These are phyloP conservation scores for Xiphophorus maculatus DNA, from an alignment of 2,113 vertebrate species.

Conservation along the genomic window DNA sequence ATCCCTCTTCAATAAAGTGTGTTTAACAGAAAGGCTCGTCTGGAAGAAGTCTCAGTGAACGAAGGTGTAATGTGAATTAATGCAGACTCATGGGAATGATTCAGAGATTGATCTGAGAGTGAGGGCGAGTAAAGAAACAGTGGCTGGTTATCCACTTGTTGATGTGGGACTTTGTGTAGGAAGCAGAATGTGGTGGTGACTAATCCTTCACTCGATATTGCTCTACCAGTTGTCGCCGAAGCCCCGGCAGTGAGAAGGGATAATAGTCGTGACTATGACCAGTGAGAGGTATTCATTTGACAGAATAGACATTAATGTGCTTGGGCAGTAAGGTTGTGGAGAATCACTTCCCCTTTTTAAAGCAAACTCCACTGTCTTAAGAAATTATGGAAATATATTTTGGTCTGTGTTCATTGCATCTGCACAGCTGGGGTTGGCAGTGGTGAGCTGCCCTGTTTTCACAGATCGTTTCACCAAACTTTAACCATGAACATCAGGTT, in stretches of 20 bases:
- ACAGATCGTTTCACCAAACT: background rate
- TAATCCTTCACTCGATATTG: conserved; percentile 55
- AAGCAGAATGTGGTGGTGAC: conserved; percentile 35
- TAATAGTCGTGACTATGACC: conserved; percentile 52
- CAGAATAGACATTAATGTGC: conserved; percentile 27
- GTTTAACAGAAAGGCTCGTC: background rate
- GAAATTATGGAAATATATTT: background rate
- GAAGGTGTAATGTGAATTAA: conserved; percentile 25
- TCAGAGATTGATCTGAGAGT: conserved; percentile 42
- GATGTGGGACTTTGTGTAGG: conserved; percentile 46
- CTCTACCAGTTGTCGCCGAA: conserved; percentile 46
- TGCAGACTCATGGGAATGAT: conserved; percentile 42
- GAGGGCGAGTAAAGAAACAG: conserved; percentile 21
- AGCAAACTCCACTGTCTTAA: conserved; percentile 9
- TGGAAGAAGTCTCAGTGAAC: conserved; percentile 3
- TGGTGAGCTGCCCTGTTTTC: background rate
- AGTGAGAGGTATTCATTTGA: conserved; percentile 55
- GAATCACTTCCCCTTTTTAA: conserved; percentile 8
- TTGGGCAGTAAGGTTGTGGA: conserved; percentile 8
- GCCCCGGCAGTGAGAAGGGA: conserved; percentile 57
- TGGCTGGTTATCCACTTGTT: conserved; percentile 54
- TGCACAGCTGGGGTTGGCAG: background rate
- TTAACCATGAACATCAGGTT: background rate
- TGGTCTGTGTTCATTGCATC: background rate
- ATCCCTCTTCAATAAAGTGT: conserved; percentile 2